Evolutionary conservation across 1,140 invertebrate species (phyloP).

Genomic region (Panulirus ornatus): DNA sequence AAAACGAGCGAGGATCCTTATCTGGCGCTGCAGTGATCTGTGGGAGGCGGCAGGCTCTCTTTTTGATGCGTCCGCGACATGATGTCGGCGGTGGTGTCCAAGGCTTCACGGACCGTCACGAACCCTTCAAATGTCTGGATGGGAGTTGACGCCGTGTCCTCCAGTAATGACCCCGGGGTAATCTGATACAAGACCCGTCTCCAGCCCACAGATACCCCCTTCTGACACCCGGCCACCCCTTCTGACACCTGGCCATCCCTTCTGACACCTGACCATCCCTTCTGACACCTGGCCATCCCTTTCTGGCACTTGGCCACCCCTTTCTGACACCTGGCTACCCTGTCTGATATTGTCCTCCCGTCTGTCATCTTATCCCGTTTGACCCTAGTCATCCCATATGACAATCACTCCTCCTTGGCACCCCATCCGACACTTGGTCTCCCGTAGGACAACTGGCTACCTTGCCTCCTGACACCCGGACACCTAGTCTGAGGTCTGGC

Average conservation of each 20-base stretch:
- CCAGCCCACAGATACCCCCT: too few species aligned
- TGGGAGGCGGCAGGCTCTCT: not conserved
- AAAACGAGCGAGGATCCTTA: not conserved
- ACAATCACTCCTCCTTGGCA: too few species aligned
- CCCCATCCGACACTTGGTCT: too few species aligned
- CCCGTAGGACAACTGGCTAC: too few species aligned
- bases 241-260: not conserved
- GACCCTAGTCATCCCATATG: too few species aligned
- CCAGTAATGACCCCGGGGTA: not conserved
- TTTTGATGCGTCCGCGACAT: not conserved
- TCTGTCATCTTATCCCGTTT: too few species aligned
- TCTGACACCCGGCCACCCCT: not conserved
- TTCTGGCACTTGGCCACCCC: too few species aligned
- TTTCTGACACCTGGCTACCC: too few species aligned
- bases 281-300: not conserved
- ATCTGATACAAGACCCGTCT: constrained; percentile 13
- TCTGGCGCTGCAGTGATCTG: not conserved
- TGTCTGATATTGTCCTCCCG: too few species aligned
- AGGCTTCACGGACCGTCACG: not conserved
- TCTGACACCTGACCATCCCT: not conserved
- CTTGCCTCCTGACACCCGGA: not conserved
- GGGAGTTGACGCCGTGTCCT: not conserved
- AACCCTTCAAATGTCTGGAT: constrained; percentile 1
- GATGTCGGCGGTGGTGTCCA: not conserved
- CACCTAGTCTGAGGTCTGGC: not conserved